Base-by-base conservation (phyloP, 1,140 invertebrate genomes). In the Leguminivora glycinivorella region DNA sequence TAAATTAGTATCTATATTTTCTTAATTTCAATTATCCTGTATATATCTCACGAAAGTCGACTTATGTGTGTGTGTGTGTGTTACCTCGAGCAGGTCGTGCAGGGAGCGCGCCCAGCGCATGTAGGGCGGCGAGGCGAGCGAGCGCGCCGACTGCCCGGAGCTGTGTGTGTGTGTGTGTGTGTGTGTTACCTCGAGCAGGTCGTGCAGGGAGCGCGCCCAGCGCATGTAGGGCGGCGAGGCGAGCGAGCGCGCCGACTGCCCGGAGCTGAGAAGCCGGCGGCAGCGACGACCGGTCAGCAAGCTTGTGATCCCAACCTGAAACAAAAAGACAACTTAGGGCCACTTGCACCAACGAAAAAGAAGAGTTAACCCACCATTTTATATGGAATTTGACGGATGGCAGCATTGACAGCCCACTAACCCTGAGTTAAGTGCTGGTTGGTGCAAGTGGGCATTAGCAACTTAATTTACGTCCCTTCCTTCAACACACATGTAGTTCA, bases 51-150 rank as follows among this genome's bases (percentile, higher is more conserved):
- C n/a, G n/a, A n/a, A n/a, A n/a, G n/a, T n/a, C n/a, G n/a, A n/a
- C n/a, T 31, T 3, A 4, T 3, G 38, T 40, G 6, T 40, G 38
- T 43, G 38, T 52, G 25, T 19, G 26, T 56, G 34, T 47, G 43
- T 68, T 70, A 92, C 91, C 86, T 95, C 93, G 72, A 98, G 93
- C 73, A 98, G 92, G 80, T 94, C 93, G 82, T 95, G 95, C 74
- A 98, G 93, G 81, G 95, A 96, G 78, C 95, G 93, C 24, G 97
- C 96, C 97, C 97, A 98, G 84, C 95, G 95, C 75, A 97, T 92
- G 90, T 96, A 97, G 70, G 96, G 96, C 72, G 96, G 94, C 78
- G 95, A 94, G 86, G 93, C 93, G 80, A 87, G 85, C 81, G 85
- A 86, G 73, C 83, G 83, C 78, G 82, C 83, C 66, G 85, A 86